A percentile compares a stretch with the other conserved stretches of the same genome.
phyloP scores from a whole-genome alignment of 2,797 vertebrate genomes.

The Thamnophis elegans region DNA sequence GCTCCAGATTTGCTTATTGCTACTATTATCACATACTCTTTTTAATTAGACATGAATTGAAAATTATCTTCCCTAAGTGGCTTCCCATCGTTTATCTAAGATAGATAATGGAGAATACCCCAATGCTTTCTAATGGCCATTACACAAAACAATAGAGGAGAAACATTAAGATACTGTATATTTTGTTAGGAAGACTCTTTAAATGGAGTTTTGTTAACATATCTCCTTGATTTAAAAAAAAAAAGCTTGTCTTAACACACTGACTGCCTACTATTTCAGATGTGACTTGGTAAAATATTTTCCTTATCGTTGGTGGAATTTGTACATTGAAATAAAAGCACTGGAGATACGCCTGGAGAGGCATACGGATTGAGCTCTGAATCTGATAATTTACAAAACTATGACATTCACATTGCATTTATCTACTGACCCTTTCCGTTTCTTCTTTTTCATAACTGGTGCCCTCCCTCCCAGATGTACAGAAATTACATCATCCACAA shows the following conservation, averaged over 20 bases:
- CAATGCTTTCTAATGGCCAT: not conserved
- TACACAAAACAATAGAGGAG: constrained; percentile 18
- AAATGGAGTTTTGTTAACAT: not conserved
- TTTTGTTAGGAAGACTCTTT: not conserved
- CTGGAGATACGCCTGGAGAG: not conserved
- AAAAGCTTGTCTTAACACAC: not conserved
- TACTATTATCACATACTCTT: constrained; percentile 6
- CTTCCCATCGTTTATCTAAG: not conserved
- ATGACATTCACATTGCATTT: not conserved
- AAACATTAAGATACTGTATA: not conserved
- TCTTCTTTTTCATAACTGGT: not conserved
- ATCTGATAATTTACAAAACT: not conserved
- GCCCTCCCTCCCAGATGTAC: not conserved
- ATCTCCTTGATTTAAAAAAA: not conserved
- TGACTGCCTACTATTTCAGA: not conserved
- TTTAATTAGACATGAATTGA: constrained; percentile 20
- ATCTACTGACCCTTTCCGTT: not conserved
- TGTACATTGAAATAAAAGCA: not conserved
- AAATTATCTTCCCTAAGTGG: constrained; percentile 23
- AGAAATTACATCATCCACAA: not conserved
- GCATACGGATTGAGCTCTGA: not conserved
- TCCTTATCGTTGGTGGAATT: not conserved
- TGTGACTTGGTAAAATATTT: not conserved
- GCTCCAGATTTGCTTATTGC: constrained; percentile 14
- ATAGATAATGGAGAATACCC: not conserved